phyloP scores from a whole-genome alignment of 2,888 invertebrate species.

The Ophion obscuratus region DNA sequence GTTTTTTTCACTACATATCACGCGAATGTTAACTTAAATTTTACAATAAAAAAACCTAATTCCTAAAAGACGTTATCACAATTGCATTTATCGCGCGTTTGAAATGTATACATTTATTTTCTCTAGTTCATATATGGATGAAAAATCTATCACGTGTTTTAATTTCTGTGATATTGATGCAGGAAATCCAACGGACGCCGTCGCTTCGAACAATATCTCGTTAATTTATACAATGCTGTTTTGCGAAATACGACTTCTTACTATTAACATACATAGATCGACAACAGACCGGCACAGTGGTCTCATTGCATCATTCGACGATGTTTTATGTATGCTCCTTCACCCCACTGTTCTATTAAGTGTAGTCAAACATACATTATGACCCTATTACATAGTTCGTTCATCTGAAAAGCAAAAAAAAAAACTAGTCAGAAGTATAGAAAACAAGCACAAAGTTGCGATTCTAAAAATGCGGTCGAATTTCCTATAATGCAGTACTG shows the following conservation, averaged over 20 bases:
- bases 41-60: slow-evolving; percentile 64
- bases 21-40: slow-evolving; percentile 65
- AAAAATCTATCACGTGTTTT: slow-evolving; percentile 58
- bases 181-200: slow-evolving; percentile 18
- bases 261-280: slow-evolving; percentile 49
- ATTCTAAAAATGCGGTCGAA: slow-evolving; percentile 47
- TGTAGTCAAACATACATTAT: slow-evolving; percentile 50
- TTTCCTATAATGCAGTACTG: slow-evolving; percentile 40
- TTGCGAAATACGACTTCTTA: slow-evolving; percentile 32
- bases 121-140: slow-evolving; percentile 53
- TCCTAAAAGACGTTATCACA: slow-evolving; percentile 71
- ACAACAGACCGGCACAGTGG: slow-evolving; percentile 58
- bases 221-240: slow-evolving; percentile 32
- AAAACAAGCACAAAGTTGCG: slow-evolving; percentile 42
- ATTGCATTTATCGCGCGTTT: slow-evolving; percentile 67
- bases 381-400: slow-evolving; percentile 41
- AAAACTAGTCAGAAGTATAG: slow-evolving; percentile 22
- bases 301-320: slow-evolving; percentile 63
- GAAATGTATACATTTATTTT: slow-evolving; percentile 64
- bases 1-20: slow-evolving; percentile 51
- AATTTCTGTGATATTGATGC: slow-evolving; percentile 48
- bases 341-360: slow-evolving; percentile 51
- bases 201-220: slow-evolving; percentile 33
- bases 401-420: slow-evolving; percentile 26
- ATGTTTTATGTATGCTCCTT: slow-evolving; percentile 46